Evolutionary conservation across 2,113 vertebrate species (phyloP).

Genomic region (Calypte anna): DNA sequence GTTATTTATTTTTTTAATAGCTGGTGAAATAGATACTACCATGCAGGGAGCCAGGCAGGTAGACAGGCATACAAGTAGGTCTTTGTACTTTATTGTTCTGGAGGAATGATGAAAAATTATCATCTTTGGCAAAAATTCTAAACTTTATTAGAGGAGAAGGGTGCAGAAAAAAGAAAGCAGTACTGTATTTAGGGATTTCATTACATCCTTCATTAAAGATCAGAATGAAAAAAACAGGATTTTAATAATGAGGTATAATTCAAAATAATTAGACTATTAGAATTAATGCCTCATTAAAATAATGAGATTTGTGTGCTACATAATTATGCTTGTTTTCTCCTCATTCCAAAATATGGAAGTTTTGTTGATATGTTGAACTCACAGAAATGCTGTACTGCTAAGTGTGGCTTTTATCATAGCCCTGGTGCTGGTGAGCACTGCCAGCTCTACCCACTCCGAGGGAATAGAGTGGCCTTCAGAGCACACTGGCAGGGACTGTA

Average conservation of each 20-base stretch:
- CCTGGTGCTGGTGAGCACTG: accelerated
- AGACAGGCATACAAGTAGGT: not conserved
- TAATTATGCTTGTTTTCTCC: not conserved
- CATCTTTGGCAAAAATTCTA: not conserved
- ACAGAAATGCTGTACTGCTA: not conserved
- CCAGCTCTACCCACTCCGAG: accelerated
- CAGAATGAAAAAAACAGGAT: slow-evolving; percentile 40
- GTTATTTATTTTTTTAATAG: not conserved
- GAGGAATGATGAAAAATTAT: not conserved
- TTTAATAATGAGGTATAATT: slow-evolving; percentile 56
- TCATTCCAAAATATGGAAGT: not conserved
- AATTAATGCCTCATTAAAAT: slow-evolving; percentile 39
- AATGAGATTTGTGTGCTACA: not conserved
- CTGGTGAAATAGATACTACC: not conserved
- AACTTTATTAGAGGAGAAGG: not conserved
- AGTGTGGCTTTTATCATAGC: not conserved
- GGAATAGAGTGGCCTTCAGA: not conserved
- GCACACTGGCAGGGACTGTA: not conserved
- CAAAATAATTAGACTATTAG: slow-evolving; percentile 55
- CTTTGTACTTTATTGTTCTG: not conserved
- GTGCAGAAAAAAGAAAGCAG: not conserved
- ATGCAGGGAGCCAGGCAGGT: not conserved
- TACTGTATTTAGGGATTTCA: slow-evolving; percentile 29
- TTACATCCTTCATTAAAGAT: slow-evolving; percentile 65
- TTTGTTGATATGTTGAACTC: not conserved